Evolutionary conservation across 2,888 invertebrate species (phyloP).

Genomic region (Tenthredo amoena): DNA sequence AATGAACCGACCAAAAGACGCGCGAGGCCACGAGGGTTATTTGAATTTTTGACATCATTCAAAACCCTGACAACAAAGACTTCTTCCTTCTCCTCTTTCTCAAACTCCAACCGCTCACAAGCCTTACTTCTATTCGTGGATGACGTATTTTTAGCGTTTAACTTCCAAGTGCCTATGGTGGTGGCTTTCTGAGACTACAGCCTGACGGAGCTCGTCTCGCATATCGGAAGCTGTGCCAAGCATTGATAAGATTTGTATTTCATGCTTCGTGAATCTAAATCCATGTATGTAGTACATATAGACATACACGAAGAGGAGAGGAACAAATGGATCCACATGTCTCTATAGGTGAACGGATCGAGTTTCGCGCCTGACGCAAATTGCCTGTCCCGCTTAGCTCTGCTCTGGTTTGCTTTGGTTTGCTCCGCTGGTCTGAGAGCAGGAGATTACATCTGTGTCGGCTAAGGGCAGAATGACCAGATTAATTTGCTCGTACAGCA

Average conservation of each 20-base stretch:
- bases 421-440: neutral
- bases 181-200: slow-evolving; percentile 25
- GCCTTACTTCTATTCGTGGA: slow-evolving; percentile 47
- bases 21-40: slow-evolving; percentile 29
- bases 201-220: neutral
- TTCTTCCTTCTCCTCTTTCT: neutral
- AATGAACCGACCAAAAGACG: slow-evolving; percentile 36
- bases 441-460: slow-evolving; percentile 45
- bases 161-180: slow-evolving; percentile 38
- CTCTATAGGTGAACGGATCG: slow-evolving; percentile 17
- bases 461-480: slow-evolving; percentile 34
- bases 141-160: slow-evolving; percentile 50
- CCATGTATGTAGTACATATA: neutral
- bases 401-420: neutral
- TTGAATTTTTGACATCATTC: slow-evolving; percentile 47
- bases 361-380: slow-evolving; percentile 25
- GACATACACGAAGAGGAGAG: neutral
- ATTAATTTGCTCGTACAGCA: slow-evolving; percentile 29
- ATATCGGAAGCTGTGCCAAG: slow-evolving; percentile 21
- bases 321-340: slow-evolving; percentile 25
- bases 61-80: slow-evolving; percentile 48
- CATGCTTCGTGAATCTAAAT: neutral
- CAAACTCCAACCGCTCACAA: slow-evolving; percentile 11
- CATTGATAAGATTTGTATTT: slow-evolving; percentile 24
- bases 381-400: neutral